Conservation (phyloP, 2,113 vertebrate species). For the Odobenus rosmarus region DNA sequence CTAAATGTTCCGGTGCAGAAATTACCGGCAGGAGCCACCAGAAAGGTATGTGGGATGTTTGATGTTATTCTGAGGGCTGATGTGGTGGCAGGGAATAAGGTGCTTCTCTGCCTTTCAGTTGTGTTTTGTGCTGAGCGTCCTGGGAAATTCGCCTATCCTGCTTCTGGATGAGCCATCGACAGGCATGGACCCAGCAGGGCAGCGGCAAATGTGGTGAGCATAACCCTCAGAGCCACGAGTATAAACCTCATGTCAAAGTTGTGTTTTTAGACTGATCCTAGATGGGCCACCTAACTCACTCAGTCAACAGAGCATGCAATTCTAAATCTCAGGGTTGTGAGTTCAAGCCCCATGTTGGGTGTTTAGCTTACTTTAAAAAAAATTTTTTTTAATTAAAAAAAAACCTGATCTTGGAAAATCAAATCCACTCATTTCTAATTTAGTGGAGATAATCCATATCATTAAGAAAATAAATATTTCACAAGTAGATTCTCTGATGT, state of each 20-base stretch:
- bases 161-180: slow-evolving; percentile 94
- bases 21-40: slow-evolving; percentile 20
- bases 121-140: slow-evolving; percentile 92
- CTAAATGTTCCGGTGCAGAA: slow-evolving; percentile 58
- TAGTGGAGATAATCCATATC: neutral
- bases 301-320: neutral
- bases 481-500: neutral
- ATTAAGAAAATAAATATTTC: neutral
- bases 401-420: neutral
- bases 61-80: neutral
- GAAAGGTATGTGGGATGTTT: slow-evolving; percentile 43
- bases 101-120: slow-evolving; percentile 85
- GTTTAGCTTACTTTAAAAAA: neutral
- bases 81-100: fast-evolving
- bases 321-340: neutral
- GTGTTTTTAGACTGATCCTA: neutral
- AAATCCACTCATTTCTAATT: neutral
- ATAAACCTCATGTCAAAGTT: neutral
- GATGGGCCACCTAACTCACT: neutral
- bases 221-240: neutral
- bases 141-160: slow-evolving; percentile 90
- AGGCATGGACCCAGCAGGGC: slow-evolving; percentile 91
- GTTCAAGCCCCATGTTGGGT: neutral
- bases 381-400: neutral
- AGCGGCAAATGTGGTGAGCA: slow-evolving; percentile 92